Evolutionary conservation across 2,888 invertebrate species (phyloP).

Genomic region (Volucella bombylans): DNA sequence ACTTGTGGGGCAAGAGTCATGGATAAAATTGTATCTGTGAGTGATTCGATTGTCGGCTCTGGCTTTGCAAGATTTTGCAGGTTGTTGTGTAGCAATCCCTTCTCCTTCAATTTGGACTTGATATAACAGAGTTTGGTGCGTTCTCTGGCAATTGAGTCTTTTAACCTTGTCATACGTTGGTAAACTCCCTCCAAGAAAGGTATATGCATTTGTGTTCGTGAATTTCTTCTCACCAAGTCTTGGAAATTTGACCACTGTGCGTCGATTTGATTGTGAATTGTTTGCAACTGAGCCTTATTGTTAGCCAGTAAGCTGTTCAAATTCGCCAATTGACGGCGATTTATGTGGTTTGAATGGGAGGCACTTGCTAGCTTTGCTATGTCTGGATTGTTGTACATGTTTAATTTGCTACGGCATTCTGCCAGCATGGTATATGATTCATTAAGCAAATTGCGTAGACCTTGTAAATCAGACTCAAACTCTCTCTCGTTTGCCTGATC

Average conservation of each 20-base stretch:
- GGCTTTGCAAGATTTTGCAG: conserved; percentile 36
- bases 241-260: conserved; percentile 89
- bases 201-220: conserved; percentile 79
- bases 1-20: conserved; percentile 80
- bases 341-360: conserved; percentile 79
- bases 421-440: conserved; percentile 82
- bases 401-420: conserved; percentile 81
- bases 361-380: conserved; percentile 78
- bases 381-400: conserved; percentile 79
- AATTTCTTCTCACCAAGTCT: conserved; percentile 83
- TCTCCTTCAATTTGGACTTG: conserved; percentile 79
- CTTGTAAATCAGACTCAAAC: conserved; percentile 85
- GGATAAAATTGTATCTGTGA: conserved; percentile 81
- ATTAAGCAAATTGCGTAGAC: conserved; percentile 83
- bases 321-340: conserved; percentile 85
- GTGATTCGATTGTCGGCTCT: conserved; percentile 78
- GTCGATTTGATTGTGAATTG: conserved; percentile 89
- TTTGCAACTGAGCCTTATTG: conserved; percentile 89
- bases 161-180: conserved; percentile 89
- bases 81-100: conserved; percentile 76
- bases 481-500: conserved; percentile 86
- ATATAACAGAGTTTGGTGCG: conserved; percentile 82
- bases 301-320: conserved; percentile 88
- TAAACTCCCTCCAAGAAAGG: conserved; percentile 91
- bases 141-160: conserved; percentile 86